Base-by-base conservation (phyloP, 2,888 invertebrate species). In the Oscheius myriophilus region DNA sequence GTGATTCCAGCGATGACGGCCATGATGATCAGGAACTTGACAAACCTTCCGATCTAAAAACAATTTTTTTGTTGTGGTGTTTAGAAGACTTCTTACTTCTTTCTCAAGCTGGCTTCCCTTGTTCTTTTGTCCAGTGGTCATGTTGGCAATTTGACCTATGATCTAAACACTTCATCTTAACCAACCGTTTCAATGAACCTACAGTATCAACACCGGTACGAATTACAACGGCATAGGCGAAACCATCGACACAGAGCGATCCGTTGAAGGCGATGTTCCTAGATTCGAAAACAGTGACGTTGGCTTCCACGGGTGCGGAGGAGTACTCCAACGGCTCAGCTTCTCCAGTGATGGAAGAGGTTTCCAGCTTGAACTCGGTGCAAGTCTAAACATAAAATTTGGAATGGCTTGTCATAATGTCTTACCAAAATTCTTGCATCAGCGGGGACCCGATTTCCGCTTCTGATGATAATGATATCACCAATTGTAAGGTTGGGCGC, bases 311-410 rank as follows among this genome's bases (percentile, higher is more conserved):
- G 11, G 75, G 57, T 23, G 80, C 74, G 4, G 71, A 41, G 18
- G 53, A 68, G 43, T 74, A 80, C 43, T 79, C 79, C 42, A 80
- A 49, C 18, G 79, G 74, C 52, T 79, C 79, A 0, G 78, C 67
- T 54, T 80, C 79, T 46, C 78, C 78, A 21, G 79, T 79, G 25
- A 79, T 79, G 1, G 76, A 72, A 6, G 79, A 78, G 16, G 75
- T 70, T 57, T 80, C 79, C 55, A 79, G 62, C 43, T 78, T 76
- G 45, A 79, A 55, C 43, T 79, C 68, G 14, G 69, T 51, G 65
- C 75, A 77, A 21, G 68, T 58, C 66, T 73, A 67, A 75, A 54
- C n/a, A 23, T n/a, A n/a, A n/a, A 1, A 12, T 12, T 33, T 42
- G 11, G 21, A 21, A 23, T 46, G 21, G 23, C 39, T 16, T 0